Percentiles rank a stretch among this genome's conserved stretches.
Conservation (phyloP, 2,113 vertebrate species). For the Pelvicachromis taeniatus region DNA sequence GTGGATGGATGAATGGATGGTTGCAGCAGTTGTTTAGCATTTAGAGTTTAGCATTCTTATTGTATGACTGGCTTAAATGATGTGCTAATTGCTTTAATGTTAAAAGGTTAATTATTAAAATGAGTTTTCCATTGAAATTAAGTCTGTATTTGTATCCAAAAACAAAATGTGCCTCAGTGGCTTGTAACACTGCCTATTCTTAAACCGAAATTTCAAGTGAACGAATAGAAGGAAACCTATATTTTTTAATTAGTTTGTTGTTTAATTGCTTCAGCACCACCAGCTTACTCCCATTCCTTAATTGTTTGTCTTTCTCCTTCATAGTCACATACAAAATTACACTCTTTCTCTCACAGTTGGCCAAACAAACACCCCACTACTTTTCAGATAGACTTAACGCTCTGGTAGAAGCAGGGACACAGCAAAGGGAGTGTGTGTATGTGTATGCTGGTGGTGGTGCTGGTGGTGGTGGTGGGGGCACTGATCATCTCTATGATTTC, state of each 20-base stretch:
- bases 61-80: background rate
- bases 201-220: background rate
- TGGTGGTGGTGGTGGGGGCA: no score
- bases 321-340: background rate
- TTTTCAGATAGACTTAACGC: slow-evolving; percentile 16
- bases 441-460: no score
- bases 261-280: background rate
- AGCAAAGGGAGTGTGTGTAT: background rate
- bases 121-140: background rate
- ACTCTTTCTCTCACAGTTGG: background rate
- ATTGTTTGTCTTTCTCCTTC: background rate
- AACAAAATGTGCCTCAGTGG: background rate
- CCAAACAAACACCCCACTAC: slow-evolving; percentile 10
- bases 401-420: background rate
- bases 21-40: background rate
- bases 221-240: background rate
- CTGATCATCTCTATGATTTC: slow-evolving; percentile 71
- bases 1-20: background rate
- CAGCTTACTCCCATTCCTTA: background rate
- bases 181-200: background rate
- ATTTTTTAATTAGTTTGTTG: background rate
- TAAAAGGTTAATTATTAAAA: background rate
- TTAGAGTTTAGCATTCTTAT: background rate
- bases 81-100: background rate
- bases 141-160: background rate